phyloP scores from a whole-genome alignment of 2,113 vertebrate species.

The Papio anubis region DNA sequence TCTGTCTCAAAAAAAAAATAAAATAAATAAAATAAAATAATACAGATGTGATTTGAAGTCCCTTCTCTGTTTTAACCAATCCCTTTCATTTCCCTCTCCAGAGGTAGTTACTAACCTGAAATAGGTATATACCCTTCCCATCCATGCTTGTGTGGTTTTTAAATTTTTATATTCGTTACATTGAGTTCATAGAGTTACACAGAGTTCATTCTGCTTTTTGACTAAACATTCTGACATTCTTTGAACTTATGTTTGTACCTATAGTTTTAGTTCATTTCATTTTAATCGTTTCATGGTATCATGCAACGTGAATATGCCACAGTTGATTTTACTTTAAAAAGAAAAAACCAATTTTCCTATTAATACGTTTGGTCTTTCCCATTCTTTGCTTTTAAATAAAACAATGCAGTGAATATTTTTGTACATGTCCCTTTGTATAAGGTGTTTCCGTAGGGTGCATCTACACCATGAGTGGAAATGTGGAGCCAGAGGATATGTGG shows the following conservation, averaged over 20 bases:
- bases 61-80: conserved; percentile 14
- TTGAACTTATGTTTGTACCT: background rate
- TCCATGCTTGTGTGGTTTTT: background rate
- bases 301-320: background rate
- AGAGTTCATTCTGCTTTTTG: conserved; percentile 10
- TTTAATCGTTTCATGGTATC: background rate
- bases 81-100: background rate
- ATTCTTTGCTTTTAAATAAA: conserved; percentile 36
- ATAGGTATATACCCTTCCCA: background rate
- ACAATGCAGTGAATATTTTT: background rate
- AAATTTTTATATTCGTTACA: background rate
- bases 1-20: too few relatives aligned
- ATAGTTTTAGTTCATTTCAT: background rate
- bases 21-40: background rate
- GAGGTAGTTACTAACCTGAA: background rate
- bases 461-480: background rate
- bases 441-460: background rate
- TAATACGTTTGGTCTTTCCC: background rate
- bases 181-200: too few relatives aligned
- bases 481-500: background rate
- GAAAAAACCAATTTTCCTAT: background rate
- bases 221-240: background rate
- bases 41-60: background rate
- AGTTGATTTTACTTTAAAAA: background rate
- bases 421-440: background rate